Conservation (phyloP, 1,140 invertebrate species). For the Theocolax elegans region DNA sequence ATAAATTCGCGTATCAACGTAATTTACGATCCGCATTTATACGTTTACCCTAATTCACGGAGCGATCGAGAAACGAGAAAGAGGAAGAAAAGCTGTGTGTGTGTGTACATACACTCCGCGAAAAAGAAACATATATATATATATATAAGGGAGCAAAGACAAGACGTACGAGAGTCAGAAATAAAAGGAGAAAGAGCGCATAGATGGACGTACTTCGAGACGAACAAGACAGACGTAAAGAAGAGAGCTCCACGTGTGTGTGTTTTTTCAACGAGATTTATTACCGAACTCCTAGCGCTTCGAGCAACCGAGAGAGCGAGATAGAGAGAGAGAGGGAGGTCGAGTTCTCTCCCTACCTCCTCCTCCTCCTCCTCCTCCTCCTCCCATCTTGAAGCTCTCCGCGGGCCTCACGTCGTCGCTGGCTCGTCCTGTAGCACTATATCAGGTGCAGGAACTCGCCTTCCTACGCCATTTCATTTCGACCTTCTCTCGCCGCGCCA, state of each 20-base stretch:
- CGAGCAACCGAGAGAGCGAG: constrained; percentile 33
- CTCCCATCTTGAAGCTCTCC: constrained; percentile 5
- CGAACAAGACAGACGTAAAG: constrained; percentile 50
- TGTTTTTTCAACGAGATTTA: constrained; percentile 67
- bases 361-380: neutral
- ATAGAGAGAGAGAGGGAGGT: constrained; percentile 39
- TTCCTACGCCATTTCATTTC: constrained; percentile 50
- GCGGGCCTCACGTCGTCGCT: constrained; percentile 47
- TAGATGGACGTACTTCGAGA: constrained; percentile 37
- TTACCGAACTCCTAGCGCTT: constrained; percentile 64
- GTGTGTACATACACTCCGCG: no score
- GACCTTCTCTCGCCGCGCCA: constrained; percentile 44
- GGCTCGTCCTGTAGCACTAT: constrained; percentile 46
- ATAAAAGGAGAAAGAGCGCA: neutral
- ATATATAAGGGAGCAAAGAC: no score
- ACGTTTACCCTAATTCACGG: no score
- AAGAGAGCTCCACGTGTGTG: constrained; percentile 49
- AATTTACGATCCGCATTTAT: no score
- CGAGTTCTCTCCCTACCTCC: no score
- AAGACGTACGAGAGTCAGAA: constrained; percentile 2
- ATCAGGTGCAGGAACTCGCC: constrained; percentile 48
- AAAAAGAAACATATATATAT: no score
- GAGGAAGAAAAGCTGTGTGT: neutral
- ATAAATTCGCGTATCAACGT: no score
- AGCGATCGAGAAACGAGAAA: constrained; percentile 11